Evolutionary conservation across 2,113 vertebrate species (phyloP).

Genomic region (Tor tambroides): DNA sequence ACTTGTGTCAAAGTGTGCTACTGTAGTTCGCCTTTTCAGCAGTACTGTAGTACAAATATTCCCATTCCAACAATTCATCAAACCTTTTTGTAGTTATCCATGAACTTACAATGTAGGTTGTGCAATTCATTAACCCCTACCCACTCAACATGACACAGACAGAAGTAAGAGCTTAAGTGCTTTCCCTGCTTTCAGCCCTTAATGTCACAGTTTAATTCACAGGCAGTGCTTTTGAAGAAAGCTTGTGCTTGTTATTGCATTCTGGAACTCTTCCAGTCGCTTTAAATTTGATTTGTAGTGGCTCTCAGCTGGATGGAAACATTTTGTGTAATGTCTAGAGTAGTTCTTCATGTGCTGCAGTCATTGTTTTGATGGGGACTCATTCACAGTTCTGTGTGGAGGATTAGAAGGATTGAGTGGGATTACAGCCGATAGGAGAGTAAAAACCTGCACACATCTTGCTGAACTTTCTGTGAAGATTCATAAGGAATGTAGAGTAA

Average conservation of each 20-base stretch:
- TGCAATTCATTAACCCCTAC: neutral
- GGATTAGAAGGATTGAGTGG: conserved; percentile 44
- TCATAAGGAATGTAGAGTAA: neutral
- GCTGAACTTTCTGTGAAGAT: neutral
- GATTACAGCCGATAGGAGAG: conserved; percentile 26
- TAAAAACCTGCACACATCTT: conserved; percentile 29
- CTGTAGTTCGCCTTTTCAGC: neutral
- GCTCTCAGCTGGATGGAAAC: conserved; percentile 32
- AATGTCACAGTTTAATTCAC: conserved; percentile 21
- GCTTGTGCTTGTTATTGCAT: conserved; percentile 34
- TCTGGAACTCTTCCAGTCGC: conserved; percentile 27
- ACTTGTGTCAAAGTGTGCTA: neutral
- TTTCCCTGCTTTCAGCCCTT: conserved; percentile 26
- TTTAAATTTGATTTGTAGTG: conserved; percentile 53
- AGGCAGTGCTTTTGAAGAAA: conserved; percentile 27
- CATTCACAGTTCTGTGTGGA: conserved; percentile 39
- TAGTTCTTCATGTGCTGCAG: conserved; percentile 2
- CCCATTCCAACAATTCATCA: neutral
- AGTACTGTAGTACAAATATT: neutral
- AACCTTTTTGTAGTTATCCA: neutral
- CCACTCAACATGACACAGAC: conserved; percentile 26
- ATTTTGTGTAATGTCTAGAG: conserved; percentile 14
- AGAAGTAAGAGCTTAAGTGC: conserved; percentile 37
- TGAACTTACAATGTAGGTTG: conserved; percentile 7
- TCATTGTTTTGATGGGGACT: conserved; percentile 39